phyloP scores from a whole-genome alignment of 2,888 invertebrate genomes.

The Lottia scabra region DNA sequence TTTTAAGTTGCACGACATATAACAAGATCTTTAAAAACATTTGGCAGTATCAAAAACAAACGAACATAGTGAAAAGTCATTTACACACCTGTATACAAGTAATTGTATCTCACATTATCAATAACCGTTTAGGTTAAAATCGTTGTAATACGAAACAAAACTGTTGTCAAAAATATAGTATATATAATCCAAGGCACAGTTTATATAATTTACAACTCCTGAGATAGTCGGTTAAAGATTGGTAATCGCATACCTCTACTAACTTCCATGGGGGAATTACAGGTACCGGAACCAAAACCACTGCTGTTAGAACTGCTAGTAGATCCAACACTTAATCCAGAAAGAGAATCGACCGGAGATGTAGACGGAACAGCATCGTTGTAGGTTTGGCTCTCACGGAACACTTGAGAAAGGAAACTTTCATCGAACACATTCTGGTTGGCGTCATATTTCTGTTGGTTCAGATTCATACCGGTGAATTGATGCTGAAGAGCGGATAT shows the following conservation, averaged over 20 bases:
- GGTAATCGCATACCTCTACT: constrained; percentile 53
- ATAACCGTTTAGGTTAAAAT: no score
- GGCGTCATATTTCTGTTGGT: constrained; percentile 23
- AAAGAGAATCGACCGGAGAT: constrained; percentile 53
- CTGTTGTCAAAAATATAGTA: no score
- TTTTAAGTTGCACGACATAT: no score
- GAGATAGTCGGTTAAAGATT: constrained; percentile 52
- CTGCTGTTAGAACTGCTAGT: constrained; percentile 33
- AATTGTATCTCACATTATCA: no score
- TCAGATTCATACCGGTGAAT: constrained; percentile 31
- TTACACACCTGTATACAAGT: no score
- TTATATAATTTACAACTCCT: constrained; percentile 19
- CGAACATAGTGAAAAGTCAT: no score
- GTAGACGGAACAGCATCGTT: constrained; percentile 38
- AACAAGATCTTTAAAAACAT: no score
- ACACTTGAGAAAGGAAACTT: constrained; percentile 14
- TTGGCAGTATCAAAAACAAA: no score
- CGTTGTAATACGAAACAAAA: no score
- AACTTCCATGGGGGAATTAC: constrained; percentile 52
- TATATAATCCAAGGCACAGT: background rate
- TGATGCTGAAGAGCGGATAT: constrained; percentile 40
- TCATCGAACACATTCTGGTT: constrained; percentile 41
- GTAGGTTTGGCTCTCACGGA: constrained; percentile 1
- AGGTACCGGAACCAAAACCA: constrained; percentile 32
- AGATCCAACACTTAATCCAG: constrained; percentile 50